Evolutionary conservation across 2,797 vertebrate genomes (phyloP).

Genomic region (Coendou prehensilis): DNA sequence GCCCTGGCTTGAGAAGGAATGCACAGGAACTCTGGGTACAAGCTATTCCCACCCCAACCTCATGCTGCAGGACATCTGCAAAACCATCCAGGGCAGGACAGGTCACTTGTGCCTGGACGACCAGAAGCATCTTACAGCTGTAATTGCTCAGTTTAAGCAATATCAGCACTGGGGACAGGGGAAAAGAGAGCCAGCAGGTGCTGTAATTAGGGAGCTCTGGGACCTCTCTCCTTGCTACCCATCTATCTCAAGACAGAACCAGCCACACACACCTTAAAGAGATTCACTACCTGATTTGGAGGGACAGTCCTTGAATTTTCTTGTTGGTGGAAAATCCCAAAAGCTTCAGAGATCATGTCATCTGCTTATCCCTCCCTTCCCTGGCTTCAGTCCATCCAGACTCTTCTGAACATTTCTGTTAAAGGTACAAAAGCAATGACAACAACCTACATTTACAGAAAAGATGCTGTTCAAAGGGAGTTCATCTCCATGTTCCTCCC

Average conservation of each 20-base stretch:
- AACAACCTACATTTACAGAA: background rate
- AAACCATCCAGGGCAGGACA: slow-evolving; percentile 2
- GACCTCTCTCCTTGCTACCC: slow-evolving; percentile 2
- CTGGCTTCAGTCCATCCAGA: background rate
- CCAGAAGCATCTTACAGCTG: background rate
- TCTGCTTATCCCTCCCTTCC: background rate
- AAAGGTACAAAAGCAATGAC: background rate
- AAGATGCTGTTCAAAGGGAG: background rate
- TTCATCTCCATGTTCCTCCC: background rate
- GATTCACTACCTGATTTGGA: background rate
- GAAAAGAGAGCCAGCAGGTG: slow-evolving; percentile 1
- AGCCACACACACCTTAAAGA: slow-evolving; percentile 41
- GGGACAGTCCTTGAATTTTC: background rate
- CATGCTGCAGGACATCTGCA: background rate
- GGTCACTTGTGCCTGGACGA: background rate
- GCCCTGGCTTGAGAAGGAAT: background rate
- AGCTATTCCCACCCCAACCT: background rate
- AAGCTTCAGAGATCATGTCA: background rate
- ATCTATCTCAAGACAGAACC: background rate
- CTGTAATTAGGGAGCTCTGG: slow-evolving; percentile 53
- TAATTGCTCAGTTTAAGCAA: slow-evolving; percentile 68
- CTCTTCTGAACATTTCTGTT: background rate
- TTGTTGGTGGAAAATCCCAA: slow-evolving; percentile 7
- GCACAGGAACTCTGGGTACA: background rate
- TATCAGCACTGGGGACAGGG: slow-evolving; percentile 29